Conservation (phyloP, 1,140 invertebrate genomes). For the Pemphigus obesinymphae region DNA sequence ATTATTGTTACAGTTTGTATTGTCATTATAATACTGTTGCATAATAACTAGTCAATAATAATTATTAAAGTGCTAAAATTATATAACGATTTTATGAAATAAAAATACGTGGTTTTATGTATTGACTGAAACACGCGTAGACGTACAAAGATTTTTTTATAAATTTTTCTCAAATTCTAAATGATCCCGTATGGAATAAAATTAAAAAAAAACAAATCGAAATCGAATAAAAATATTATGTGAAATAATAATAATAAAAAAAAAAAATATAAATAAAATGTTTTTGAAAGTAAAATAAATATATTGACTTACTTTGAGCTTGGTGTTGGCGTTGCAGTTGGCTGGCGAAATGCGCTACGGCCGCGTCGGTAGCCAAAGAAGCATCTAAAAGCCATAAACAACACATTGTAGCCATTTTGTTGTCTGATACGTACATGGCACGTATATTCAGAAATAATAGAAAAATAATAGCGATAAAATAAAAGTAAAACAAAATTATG, state of each 20-base stretch:
- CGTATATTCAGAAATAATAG: too few species aligned
- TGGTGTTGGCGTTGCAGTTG: conserved; percentile 10
- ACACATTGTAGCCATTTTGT: conserved; percentile 32
- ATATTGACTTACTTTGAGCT: conserved; percentile 28
- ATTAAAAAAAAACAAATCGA: background rate
- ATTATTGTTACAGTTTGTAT: background rate
- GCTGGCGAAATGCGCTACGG: conserved; percentile 16
- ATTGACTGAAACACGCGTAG: too few species aligned
- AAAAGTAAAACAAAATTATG: background rate
- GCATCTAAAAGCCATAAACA: conserved; percentile 31
- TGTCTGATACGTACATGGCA: background rate
- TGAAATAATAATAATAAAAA: background rate
- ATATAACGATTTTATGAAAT: background rate
- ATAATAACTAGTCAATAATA: background rate
- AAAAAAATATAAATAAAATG: background rate
- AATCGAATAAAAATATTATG: background rate
- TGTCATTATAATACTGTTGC: background rate
- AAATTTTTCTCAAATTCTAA: too few species aligned
- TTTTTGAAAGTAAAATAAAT: too few species aligned
- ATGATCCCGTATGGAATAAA: background rate
- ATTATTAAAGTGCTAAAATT: background rate
- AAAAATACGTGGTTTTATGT: background rate
- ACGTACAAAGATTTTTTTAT: too few species aligned
- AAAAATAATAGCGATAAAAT: background rate
- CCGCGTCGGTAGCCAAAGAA: conserved; percentile 31